These are phyloP conservation scores for mouse (Mus musculus) DNA, from an alignment of 2,113 vertebrate genomes.

Conservation along the genomic window GRCm39 chr16:77305001-77305500, in stretches of 20 bases:
- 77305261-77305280: background rate
- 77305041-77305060: background rate
- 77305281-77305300: background rate
- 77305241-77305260: background rate
- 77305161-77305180: background rate
- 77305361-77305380: background rate
- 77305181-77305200: too few relatives aligned
- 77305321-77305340: background rate
- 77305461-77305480: accelerated
- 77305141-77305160: background rate
- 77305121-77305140: background rate
- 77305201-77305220: background rate
- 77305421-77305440: too few relatives aligned
- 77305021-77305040: background rate
- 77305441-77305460: too few relatives aligned
- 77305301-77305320: background rate
- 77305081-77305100: too few relatives aligned
- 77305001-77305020: too few relatives aligned
- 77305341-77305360: background rate
- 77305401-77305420: background rate
- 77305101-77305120: background rate
- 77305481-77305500: background rate
- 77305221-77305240: background rate
- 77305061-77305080: background rate
- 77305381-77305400: background rate